Base-by-base conservation (phyloP, 2,113 vertebrate species). In the Panurus biarmicus region DNA sequence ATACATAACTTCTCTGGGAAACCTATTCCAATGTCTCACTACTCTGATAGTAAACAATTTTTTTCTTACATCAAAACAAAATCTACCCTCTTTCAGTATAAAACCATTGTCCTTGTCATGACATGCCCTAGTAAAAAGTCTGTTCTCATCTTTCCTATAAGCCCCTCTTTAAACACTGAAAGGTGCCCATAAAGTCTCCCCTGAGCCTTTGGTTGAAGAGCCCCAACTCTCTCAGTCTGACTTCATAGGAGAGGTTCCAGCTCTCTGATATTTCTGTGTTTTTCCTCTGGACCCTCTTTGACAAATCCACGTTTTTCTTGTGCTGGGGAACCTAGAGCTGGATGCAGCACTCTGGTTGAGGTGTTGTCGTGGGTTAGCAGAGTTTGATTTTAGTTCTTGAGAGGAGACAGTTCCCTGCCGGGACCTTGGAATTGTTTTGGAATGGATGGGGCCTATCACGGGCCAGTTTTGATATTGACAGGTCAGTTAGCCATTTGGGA, bases 41-140 rank as follows among this genome's bases (percentile, higher is more conserved):
- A 9, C 25, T 44, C 17, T 57, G 24, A 78, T 11, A 0, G 0
- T 3, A 56, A 82, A 64, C 0, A 25, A 15, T 22, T 8, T 48
- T n/a, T 71, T 89, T 35, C 22, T 70, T 56, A 56, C 7, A 56
- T 2, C 4, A 28, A 70, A 36, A 12, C 31, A 61, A 50, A 78
- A 74, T 3, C 11, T 8, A 60, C 5, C 1, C 13, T 66, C 13
- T 61, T 65, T 65, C 26, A 33, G 23, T 53, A 89, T 79, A 51
- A 82, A 79, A 75, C 6, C 38, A 25, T 31, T 56, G 25, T 35
- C 12, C 8, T 8, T 53, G 24, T 47, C 47, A n/a, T 10, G 47
- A 15, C 21, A 4, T 16, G 14, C 11, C 7, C 5, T 54, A 5
- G 4, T 35, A 40, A 67, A 47, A 61, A 12, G 11, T 26, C 11